Conservation (phyloP, 2,797 vertebrate genomes). For the Setipinna tenuifilis region DNA sequence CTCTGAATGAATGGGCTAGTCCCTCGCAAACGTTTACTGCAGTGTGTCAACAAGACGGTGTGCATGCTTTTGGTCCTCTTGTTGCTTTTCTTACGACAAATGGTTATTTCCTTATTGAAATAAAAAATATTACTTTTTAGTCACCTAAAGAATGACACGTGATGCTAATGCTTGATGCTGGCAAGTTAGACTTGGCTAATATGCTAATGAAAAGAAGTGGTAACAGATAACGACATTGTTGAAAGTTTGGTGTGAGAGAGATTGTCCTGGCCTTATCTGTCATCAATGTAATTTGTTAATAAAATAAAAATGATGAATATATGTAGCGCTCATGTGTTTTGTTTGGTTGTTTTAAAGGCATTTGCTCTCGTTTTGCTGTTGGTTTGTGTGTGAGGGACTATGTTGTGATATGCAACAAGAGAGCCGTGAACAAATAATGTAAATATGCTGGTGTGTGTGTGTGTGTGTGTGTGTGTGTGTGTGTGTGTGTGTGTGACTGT, state of each 20-base stretch:
- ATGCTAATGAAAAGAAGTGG: constrained; percentile 51
- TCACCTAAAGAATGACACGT: constrained; percentile 61
- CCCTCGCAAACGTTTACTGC: constrained; percentile 62
- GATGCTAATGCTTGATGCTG: constrained; percentile 84
- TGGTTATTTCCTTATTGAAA: constrained; percentile 55
- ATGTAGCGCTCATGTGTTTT: constrained; percentile 49
- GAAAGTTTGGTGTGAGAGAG: constrained; percentile 27
- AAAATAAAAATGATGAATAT: constrained; percentile 70
- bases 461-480: constrained; percentile 57
- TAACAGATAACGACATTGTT: constrained; percentile 34
- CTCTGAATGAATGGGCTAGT: constrained; percentile 57
- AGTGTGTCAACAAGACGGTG: constrained; percentile 55
- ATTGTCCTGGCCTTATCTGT: constrained; percentile 31
- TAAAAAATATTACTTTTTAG: constrained; percentile 64
- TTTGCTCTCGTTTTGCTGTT: constrained; percentile 32
- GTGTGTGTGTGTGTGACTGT: constrained; percentile 24
- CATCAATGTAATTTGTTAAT: constrained; percentile 67
- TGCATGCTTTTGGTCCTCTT: constrained; percentile 63
- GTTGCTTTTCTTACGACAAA: constrained; percentile 22
- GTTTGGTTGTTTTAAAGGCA: constrained; percentile 26
- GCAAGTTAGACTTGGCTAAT: constrained; percentile 79
- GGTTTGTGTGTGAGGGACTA: not conserved
- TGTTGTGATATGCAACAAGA: not conserved
- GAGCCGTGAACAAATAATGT: not conserved
- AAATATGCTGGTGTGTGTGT: not conserved